A percentile compares a stretch with the other conserved stretches of the same genome.
These are phyloP conservation scores for Clarias gariepinus DNA, from an alignment of 2,113 vertebrate genomes.

Conservation along the genomic window DNA sequence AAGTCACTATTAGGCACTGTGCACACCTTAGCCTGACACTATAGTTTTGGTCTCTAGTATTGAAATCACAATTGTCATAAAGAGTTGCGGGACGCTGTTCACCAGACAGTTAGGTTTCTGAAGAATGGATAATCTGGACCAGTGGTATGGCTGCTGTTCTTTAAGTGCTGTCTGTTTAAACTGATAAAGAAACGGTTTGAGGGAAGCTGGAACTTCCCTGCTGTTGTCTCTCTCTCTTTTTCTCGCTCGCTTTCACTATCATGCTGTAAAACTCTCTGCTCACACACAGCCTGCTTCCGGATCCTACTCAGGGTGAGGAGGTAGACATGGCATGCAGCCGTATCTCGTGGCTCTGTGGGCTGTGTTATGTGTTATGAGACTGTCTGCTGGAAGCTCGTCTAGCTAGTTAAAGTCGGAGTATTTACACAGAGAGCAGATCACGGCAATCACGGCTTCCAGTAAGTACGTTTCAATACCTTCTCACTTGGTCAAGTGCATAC, in stretches of 20 bases:
- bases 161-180: neutral
- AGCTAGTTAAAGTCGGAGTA: neutral
- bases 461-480: neutral
- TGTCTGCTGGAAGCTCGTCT: neutral
- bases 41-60: neutral
- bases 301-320: conserved; percentile 19
- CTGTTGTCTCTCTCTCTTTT: neutral
- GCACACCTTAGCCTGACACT: neutral
- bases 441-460: conserved; percentile 5
- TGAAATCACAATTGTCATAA: neutral
- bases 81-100: neutral
- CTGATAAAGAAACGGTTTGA: conserved; percentile 11
- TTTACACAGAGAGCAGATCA: neutral
- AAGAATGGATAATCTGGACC: neutral
- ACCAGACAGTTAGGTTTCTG: neutral
- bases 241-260: conserved; percentile 29
- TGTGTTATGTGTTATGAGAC: conserved; percentile 22
- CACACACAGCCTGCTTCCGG: conserved; percentile 17
- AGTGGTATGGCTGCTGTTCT: neutral
- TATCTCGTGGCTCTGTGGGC: conserved; percentile 24
- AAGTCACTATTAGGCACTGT: neutral
- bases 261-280: conserved; percentile 6
- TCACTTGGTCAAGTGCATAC: neutral
- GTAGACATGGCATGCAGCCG: conserved; percentile 25
- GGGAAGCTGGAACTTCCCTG: conserved; percentile 2